Evolutionary conservation across 2,888 invertebrate genomes (phyloP).

Genomic region (Drosophila paramelanica): DNA sequence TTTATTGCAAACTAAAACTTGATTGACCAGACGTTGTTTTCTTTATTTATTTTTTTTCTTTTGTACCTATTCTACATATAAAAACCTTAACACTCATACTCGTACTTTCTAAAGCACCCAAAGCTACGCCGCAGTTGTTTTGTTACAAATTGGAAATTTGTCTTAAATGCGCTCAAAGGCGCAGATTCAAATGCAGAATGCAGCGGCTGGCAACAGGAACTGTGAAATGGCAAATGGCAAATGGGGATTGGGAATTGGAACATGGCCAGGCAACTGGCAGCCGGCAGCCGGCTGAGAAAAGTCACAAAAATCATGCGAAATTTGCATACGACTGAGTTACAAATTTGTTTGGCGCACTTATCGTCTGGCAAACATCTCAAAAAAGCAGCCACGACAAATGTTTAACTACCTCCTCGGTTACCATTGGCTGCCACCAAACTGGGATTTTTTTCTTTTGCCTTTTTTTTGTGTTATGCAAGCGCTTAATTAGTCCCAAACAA

Average conservation of each 20-base stretch:
- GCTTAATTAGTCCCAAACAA: conserved; percentile 30
- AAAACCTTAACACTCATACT: conserved; percentile 40
- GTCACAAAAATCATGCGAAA: conserved; percentile 51
- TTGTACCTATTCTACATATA: conserved; percentile 31
- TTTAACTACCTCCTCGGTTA: conserved; percentile 14
- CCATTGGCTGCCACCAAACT: conserved; percentile 11
- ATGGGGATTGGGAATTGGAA: background rate
- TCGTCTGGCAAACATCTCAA: conserved; percentile 39
- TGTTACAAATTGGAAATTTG: conserved; percentile 67
- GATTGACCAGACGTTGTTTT: conserved; percentile 54
- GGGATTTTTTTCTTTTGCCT: conserved; percentile 6
- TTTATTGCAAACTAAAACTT: conserved; percentile 49
- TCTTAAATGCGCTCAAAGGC: conserved; percentile 52
- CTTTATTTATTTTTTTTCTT: conserved; percentile 12
- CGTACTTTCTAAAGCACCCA: conserved; percentile 59
- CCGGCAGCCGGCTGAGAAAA: conserved; percentile 21
- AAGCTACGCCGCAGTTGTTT: conserved; percentile 50
- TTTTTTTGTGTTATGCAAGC: conserved; percentile 17
- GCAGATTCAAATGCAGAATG: conserved; percentile 31
- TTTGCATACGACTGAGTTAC: conserved; percentile 48
- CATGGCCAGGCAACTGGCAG: background rate
- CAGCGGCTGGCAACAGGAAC: conserved; percentile 1
- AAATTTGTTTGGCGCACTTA: conserved; percentile 46
- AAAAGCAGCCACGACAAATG: conserved; percentile 51
- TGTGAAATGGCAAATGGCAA: conserved; percentile 3